These are phyloP conservation scores for Tragulus kanchil DNA, from an alignment of 2,113 vertebrate genomes.

Conservation along the genomic window DNA sequence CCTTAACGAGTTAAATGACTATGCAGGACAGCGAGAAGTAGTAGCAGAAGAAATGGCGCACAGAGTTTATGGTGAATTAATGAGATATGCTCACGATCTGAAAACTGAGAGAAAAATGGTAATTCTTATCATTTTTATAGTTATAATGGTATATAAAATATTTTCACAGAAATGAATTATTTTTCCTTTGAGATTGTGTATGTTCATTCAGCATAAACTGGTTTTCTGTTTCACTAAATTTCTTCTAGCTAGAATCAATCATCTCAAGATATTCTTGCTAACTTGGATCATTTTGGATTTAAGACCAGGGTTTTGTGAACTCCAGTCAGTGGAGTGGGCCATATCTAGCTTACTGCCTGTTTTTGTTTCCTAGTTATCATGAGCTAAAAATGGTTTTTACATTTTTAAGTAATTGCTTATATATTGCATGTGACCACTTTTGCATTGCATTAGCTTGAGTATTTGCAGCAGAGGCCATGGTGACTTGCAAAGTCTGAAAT, in stretches of 20 bases:
- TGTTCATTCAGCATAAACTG: slow-evolving; percentile 26
- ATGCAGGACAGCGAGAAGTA: slow-evolving; percentile 97
- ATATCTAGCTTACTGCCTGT: background rate
- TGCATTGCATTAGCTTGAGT: background rate
- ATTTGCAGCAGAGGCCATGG: background rate
- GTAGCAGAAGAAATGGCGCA: slow-evolving; percentile 99
- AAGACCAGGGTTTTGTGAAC: slow-evolving; percentile 13
- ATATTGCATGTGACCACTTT: slow-evolving; percentile 35
- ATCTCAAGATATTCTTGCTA: slow-evolving; percentile 17
- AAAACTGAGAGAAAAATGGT: slow-evolving; percentile 98
- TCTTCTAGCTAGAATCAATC: slow-evolving; percentile 40
- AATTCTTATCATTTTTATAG: slow-evolving; percentile 83
- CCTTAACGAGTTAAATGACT: slow-evolving; percentile 98
- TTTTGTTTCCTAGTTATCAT: slow-evolving; percentile 54
- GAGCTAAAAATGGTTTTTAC: slow-evolving; percentile 27
- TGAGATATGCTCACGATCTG: slow-evolving; percentile 97
- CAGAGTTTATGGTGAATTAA: slow-evolving; percentile 96
- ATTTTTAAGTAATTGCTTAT: slow-evolving; percentile 10
- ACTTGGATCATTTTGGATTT: slow-evolving; percentile 62
- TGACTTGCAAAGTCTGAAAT: slow-evolving; percentile 4
- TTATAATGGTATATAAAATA: slow-evolving; percentile 22
- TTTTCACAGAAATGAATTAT: slow-evolving; percentile 52
- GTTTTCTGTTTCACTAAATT: slow-evolving; percentile 53
- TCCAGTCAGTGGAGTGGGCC: background rate
- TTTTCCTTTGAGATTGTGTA: slow-evolving; percentile 38